Evolutionary conservation across 2,797 vertebrate species (phyloP).

Genomic region (Enteromius fasciolatus): DNA sequence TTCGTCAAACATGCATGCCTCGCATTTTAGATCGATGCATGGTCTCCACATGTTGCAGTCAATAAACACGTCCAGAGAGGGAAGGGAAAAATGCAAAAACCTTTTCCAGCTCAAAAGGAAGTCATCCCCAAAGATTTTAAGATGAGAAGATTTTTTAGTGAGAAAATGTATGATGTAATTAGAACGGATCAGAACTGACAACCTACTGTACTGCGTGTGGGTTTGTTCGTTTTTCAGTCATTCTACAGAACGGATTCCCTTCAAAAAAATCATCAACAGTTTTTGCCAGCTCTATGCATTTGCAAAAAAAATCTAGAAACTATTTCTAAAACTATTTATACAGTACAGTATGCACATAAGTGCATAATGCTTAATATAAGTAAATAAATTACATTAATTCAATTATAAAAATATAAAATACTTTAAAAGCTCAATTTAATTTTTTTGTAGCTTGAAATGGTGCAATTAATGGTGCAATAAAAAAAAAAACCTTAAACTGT

Average conservation of each 20-base stretch:
- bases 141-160: constrained; percentile 23
- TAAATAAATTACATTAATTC: background rate
- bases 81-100: constrained; percentile 41
- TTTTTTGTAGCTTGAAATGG: background rate
- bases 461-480: too few species aligned
- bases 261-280: background rate
- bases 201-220: background rate
- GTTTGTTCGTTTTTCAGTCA: background rate
- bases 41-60: constrained; percentile 51
- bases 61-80: constrained; percentile 61
- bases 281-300: background rate
- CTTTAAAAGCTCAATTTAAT: background rate
- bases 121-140: constrained; percentile 53
- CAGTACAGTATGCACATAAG: background rate
- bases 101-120: constrained; percentile 61
- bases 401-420: too few species aligned
- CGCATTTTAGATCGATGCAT: constrained; percentile 56
- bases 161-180: constrained; percentile 16
- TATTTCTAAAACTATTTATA: background rate
- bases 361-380: background rate
- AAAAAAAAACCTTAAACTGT: background rate
- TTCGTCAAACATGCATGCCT: constrained; percentile 44
- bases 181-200: constrained; percentile 8
- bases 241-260: background rate
- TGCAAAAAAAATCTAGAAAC: background rate